Base-by-base conservation (phyloP, 2,113 vertebrate genomes). In the Hydrochoerus hydrochaeris region DNA sequence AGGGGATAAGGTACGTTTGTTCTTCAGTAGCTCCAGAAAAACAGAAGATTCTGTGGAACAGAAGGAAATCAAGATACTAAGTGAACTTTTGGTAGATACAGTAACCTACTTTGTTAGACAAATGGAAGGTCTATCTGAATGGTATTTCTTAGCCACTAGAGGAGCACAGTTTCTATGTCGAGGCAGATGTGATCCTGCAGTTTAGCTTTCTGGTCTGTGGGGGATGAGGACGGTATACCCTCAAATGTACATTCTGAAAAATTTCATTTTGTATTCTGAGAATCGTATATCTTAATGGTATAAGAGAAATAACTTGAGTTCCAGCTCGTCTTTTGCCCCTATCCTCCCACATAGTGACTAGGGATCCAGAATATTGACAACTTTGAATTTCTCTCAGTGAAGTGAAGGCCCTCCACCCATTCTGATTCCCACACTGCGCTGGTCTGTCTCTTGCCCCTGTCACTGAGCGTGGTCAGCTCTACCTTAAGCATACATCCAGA, bases 181-280 rank as follows among this genome's bases (percentile, higher is more conserved):
- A 96, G 57, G 35, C 7, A 41, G 26, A 86, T 2, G 67, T n/a
- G 35, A 49, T 54, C 26, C 58, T 73, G 0, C 30, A 60, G n/a
- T 82, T 97, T 89, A 69, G 49, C 83, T 97, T 94, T 32, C 67
- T 93, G 65, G 91, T 69, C 44, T 22, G 26, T 4, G 19, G 35
- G 22, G 10, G 9, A 16, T 75, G 75, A 93, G 12, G 22, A 44
- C 62, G 26, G 19, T 20, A 4, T 62, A 16, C 16, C 54, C 14
- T 91, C 28, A 49, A 85, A 94, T 75, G 10, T 65, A 32, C 11
- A 0, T 75, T 65, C 44, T 38, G 38, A 63, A 84, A 87, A 81
- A 12, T 58, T 62, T 69, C 85, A 30, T 83, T 85, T 89, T 38
- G 11, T 69, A 26, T 28, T 85, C 35, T 88, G 41, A 94, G 35